Percentiles rank a stretch among this genome's conserved stretches.
Conservation (phyloP, 2,797 vertebrate species). For the Lutjanus campechanus region DNA sequence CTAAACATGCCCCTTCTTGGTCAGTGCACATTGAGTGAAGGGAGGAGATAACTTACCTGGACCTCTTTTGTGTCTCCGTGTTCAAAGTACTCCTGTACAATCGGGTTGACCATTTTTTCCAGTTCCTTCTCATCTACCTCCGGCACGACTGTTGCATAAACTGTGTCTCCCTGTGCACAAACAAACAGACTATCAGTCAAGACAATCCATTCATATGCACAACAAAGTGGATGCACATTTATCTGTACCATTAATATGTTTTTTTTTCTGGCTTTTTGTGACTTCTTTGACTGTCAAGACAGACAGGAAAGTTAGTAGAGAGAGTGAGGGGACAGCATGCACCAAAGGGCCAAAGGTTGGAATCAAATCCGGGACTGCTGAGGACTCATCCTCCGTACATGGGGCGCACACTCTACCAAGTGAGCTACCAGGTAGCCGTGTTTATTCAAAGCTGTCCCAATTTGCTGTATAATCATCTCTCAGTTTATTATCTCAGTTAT, state of each 20-base stretch:
- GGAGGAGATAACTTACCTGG: constrained; percentile 77
- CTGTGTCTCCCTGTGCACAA: constrained; percentile 86
- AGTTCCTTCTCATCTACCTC: constrained; percentile 89
- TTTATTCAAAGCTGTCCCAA: background rate
- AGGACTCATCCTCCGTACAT: too few relatives aligned
- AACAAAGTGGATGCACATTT: background rate
- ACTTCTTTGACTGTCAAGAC: too few relatives aligned
- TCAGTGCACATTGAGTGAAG: background rate
- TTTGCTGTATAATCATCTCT: background rate
- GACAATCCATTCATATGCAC: background rate
- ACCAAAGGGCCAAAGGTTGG: too few relatives aligned
- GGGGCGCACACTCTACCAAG: too few relatives aligned
- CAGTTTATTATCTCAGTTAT: background rate
- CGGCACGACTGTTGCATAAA: constrained; percentile 90
- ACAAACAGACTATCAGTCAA: background rate
- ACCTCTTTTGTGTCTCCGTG: constrained; percentile 93
- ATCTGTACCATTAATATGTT: too few relatives aligned
- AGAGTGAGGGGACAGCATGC: too few relatives aligned
- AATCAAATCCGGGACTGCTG: too few relatives aligned
- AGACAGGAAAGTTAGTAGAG: too few relatives aligned
- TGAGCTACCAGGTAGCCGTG: too few relatives aligned
- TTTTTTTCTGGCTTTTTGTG: too few relatives aligned
- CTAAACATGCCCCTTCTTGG: background rate
- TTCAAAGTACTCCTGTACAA: constrained; percentile 92
- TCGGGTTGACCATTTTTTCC: constrained; percentile 91